phyloP scores from a whole-genome alignment of 2,888 invertebrate genomes.

The Xestia c-nigrum region DNA sequence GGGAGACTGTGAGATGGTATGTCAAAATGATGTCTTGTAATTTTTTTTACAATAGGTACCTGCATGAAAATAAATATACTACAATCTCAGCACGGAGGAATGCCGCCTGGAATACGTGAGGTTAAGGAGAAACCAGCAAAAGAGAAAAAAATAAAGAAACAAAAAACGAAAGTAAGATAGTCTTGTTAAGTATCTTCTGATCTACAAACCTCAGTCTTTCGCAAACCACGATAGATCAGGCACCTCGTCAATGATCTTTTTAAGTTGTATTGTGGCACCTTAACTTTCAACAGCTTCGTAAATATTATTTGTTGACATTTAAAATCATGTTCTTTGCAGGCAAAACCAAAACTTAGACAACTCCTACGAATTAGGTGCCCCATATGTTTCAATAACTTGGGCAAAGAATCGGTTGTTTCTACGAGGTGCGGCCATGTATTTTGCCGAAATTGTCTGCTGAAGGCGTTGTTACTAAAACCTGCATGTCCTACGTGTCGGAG shows the following conservation, averaged over 20 bases:
- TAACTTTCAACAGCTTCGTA: neutral
- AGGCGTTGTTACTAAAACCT: too few species aligned
- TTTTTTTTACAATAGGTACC: constrained; percentile 51
- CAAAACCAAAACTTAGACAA: constrained; percentile 62
- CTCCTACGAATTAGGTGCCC: constrained; percentile 68
- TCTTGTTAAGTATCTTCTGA: constrained; percentile 1
- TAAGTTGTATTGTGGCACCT: neutral
- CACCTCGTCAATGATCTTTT: neutral
- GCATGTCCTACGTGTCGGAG: too few species aligned
- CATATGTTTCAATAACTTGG: too few species aligned
- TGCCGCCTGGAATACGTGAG: constrained; percentile 58
- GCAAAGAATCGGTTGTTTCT: too few species aligned
- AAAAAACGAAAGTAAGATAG: constrained; percentile 56
- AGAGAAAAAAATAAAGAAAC: constrained; percentile 62
- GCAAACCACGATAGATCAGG: neutral
- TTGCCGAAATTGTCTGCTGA: too few species aligned
- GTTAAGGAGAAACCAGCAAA: constrained; percentile 56
- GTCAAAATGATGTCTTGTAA: constrained; percentile 64
- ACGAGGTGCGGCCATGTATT: too few species aligned
- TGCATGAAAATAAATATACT: constrained; percentile 47
- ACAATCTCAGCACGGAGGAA: constrained; percentile 49
- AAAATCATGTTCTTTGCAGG: constrained; percentile 54
- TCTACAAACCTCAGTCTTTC: neutral
- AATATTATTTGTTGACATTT: neutral
- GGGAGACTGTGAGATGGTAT: constrained; percentile 47